A percentile compares a stretch with the other conserved stretches of the same genome.
Evolutionary conservation across 2,113 vertebrate genomes (phyloP).

Genomic region (Chionodraco myersi): DNA sequence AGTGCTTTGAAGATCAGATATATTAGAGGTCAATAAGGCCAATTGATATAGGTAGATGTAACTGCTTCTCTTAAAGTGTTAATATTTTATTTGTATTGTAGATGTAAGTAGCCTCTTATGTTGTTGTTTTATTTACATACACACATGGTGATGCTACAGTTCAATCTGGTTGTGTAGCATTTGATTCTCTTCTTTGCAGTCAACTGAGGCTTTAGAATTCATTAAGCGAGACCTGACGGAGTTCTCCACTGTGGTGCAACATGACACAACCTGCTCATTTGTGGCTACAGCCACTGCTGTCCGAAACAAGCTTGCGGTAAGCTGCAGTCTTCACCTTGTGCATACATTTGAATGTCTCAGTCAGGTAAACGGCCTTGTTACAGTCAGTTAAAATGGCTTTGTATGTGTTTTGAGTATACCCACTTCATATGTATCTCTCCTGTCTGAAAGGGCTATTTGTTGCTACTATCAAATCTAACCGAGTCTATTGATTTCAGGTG

Average conservation of each 20-base stretch:
- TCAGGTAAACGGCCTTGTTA: neutral
- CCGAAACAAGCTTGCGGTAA: constrained; percentile 93
- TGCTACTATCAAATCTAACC: neutral
- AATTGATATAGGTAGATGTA: neutral
- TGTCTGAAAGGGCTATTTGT: neutral
- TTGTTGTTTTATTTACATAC: neutral
- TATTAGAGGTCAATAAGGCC: neutral
- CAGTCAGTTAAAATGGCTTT: neutral
- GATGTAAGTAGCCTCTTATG: neutral
- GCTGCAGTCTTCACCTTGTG: neutral
- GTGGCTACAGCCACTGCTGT: constrained; percentile 95
- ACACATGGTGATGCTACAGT: neutral
- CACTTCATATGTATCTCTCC: neutral
- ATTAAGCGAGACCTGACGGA: constrained; percentile 96
- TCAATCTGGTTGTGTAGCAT: neutral
- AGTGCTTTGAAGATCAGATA: neutral
- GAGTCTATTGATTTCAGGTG: constrained; percentile 74
- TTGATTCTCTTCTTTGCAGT: constrained; percentile 79
- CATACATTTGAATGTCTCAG: too few species aligned
- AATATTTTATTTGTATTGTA: neutral
- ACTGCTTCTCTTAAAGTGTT: neutral
- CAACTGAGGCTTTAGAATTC: constrained; percentile 95
- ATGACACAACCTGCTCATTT: constrained; percentile 97
- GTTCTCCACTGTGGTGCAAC: constrained; percentile 95
- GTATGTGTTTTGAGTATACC: neutral